Evolutionary conservation across 2,797 vertebrate species (phyloP).

Genomic region (Antrozous pallidus): DNA sequence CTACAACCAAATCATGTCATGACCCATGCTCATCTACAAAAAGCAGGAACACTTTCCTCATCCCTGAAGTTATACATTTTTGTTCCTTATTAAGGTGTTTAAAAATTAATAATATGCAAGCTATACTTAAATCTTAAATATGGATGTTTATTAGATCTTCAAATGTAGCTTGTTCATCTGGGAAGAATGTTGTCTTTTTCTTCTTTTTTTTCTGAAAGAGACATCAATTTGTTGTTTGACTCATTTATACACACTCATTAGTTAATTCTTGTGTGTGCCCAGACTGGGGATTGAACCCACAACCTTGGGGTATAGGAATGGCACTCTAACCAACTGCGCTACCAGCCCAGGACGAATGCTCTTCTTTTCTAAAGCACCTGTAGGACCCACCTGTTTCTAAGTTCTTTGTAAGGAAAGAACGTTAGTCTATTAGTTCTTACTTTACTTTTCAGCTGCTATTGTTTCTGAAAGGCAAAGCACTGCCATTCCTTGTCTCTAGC

Average conservation of each 20-base stretch:
- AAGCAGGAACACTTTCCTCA: neutral
- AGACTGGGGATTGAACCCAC: neutral
- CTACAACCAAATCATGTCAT: conserved; percentile 22
- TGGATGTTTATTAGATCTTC: neutral
- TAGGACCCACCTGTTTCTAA: neutral
- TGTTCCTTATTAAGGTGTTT: neutral
- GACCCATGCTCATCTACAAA: neutral
- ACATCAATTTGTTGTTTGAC: neutral
- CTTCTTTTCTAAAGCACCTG: neutral
- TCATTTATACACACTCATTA: neutral
- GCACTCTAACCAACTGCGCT: neutral
- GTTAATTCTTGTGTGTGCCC: neutral
- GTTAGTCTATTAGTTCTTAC: neutral
- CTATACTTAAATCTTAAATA: conserved; percentile 4
- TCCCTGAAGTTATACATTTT: neutral
- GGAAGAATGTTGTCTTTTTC: neutral
- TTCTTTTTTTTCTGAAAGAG: neutral
- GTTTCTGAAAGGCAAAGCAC: neutral
- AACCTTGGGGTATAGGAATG: neutral
- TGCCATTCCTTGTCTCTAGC: neutral
- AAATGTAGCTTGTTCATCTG: neutral
- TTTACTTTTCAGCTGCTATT: neutral
- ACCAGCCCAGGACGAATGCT: neutral
- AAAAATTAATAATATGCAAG: neutral
- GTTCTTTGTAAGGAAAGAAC: neutral